phyloP scores from a whole-genome alignment of 2,113 vertebrate genomes.

The Pollimyrus isidori region DNA sequence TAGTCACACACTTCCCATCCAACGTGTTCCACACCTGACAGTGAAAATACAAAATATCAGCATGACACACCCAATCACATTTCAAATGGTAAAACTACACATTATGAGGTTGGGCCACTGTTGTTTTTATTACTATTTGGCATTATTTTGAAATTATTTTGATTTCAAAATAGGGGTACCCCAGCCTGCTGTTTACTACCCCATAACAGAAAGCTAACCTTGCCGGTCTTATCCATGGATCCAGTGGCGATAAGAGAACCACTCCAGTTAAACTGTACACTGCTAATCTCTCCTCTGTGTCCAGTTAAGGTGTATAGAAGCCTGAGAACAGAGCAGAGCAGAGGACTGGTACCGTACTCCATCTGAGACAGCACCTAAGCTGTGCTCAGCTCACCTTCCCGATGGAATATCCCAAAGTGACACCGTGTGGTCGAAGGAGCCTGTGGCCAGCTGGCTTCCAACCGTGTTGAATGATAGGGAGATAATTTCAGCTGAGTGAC shows the following conservation, averaged over 20 bases:
- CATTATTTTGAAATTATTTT: not conserved
- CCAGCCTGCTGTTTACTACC: not conserved
- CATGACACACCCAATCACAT: not conserved
- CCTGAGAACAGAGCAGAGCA: slow-evolving; percentile 47
- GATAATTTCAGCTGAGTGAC: slow-evolving; percentile 85
- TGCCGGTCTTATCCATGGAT: slow-evolving; percentile 88
- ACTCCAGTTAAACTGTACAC: slow-evolving; percentile 85
- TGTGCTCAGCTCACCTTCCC: slow-evolving; percentile 66
- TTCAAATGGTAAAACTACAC: not conserved
- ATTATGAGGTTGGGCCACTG: not conserved
- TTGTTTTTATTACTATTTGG: not conserved
- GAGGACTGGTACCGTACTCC: not conserved
- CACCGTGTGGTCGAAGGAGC: slow-evolving; percentile 86
- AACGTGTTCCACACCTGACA: slow-evolving; percentile 77
- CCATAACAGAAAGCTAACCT: slow-evolving; percentile 58
- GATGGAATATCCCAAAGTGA: slow-evolving; percentile 80
- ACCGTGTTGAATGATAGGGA: slow-evolving; percentile 77
- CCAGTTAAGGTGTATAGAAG: slow-evolving; percentile 69
- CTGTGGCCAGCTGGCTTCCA: slow-evolving; percentile 79
- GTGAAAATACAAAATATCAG: not conserved
- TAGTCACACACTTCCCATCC: slow-evolving; percentile 68
- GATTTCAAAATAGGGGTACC: not conserved
- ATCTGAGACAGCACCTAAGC: not conserved
- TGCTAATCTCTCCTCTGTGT: slow-evolving; percentile 82
- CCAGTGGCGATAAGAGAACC: slow-evolving; percentile 77